phyloP scores from a whole-genome alignment of 1,140 invertebrate species.

The Gryon sp. region DNA sequence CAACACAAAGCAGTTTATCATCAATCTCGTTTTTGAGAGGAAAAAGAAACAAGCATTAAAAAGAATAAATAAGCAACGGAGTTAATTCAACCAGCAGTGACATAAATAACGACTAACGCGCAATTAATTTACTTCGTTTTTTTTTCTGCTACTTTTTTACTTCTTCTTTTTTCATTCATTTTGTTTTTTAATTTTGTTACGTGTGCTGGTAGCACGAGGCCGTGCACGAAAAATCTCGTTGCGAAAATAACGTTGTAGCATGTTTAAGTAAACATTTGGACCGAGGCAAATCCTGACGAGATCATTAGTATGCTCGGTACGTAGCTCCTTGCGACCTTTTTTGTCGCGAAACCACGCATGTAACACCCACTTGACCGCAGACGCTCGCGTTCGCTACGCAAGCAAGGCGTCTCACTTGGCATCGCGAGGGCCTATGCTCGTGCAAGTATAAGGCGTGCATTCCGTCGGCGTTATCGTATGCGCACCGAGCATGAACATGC shows the following conservation, averaged over 20 bases:
- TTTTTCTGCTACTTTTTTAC: too few relatives aligned
- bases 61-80: too few relatives aligned
- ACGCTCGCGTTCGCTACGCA: constrained; percentile 49
- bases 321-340: constrained; percentile 59
- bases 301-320: constrained; percentile 61
- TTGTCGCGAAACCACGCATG: constrained; percentile 59
- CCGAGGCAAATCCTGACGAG: constrained; percentile 56
- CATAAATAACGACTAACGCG: neutral
- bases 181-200: neutral
- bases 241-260: constrained; percentile 27
- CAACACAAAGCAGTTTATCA: too few relatives aligned
- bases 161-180: too few relatives aligned
- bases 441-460: constrained; percentile 62
- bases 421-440: constrained; percentile 56
- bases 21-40: too few relatives aligned
- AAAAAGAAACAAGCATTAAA: too few relatives aligned
- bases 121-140: too few relatives aligned
- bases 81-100: too few relatives aligned
- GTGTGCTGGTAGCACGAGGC: neutral
- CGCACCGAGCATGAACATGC: constrained; percentile 66
- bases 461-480: constrained; percentile 66
- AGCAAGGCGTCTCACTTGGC: constrained; percentile 57
- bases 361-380: constrained; percentile 62
- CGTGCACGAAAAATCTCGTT: neutral
- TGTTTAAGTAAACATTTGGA: constrained; percentile 58